phyloP scores from a whole-genome alignment of 2,113 vertebrate genomes.

The Mellivora capensis region DNA sequence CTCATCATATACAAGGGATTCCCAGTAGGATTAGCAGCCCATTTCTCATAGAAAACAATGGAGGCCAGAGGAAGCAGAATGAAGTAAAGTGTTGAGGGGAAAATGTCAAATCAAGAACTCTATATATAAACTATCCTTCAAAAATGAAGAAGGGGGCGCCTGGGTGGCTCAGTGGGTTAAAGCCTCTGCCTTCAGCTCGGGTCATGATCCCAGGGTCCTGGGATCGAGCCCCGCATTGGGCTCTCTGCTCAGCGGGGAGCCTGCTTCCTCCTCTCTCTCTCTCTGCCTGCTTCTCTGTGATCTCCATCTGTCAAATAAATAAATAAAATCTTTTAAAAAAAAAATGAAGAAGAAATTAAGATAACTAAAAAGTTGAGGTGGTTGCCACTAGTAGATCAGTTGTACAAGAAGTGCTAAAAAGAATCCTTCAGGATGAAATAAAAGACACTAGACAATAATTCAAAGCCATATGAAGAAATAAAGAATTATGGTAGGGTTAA shows the following conservation, averaged over 20 bases:
- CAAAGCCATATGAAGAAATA: neutral
- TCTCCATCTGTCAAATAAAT: too few species aligned
- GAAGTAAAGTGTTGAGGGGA: neutral
- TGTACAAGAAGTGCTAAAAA: neutral
- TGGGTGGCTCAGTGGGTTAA: too few species aligned
- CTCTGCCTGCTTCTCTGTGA: too few species aligned
- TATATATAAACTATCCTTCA: neutral
- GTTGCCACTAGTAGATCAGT: neutral
- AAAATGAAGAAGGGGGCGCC: neutral
- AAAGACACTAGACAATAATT: neutral
- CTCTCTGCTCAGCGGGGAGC: too few species aligned
- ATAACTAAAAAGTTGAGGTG: neutral
- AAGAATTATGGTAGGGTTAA: neutral
- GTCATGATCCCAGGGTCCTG: too few species aligned
- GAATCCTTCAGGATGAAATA: neutral
- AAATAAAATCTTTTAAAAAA: too few species aligned
- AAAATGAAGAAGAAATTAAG: neutral
- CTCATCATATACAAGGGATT: neutral
- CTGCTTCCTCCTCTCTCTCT: too few species aligned
- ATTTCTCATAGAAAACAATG: neutral
- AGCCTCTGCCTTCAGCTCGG: too few species aligned
- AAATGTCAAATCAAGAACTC: neutral
- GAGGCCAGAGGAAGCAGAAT: neutral
- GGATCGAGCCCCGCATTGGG: too few species aligned
- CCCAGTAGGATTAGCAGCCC: neutral